Conservation (phyloP, 2,888 invertebrate genomes). For the Homarus gammarus region DNA sequence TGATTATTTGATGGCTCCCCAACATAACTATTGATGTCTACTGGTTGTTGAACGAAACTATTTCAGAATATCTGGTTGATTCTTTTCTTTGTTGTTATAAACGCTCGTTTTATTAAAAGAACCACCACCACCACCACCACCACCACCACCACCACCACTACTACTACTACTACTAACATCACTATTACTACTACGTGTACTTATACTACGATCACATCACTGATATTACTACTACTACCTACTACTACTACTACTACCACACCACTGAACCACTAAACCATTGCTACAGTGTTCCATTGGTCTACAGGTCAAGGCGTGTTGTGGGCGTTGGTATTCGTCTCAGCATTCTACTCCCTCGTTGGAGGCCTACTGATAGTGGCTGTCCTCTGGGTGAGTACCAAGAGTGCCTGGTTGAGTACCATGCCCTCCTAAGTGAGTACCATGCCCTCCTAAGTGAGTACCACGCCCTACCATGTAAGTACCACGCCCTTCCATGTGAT, state of each 20-base stretch:
- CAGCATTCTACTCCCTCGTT: constrained; percentile 64
- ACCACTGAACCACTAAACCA: neutral
- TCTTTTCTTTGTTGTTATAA: too few relatives aligned
- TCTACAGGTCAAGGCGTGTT: constrained; percentile 72
- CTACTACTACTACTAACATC: neutral
- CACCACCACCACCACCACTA: neutral
- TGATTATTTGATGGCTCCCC: too few relatives aligned
- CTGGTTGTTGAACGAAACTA: too few relatives aligned
- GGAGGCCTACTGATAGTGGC: constrained; percentile 69
- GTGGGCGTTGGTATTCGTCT: constrained; percentile 68
- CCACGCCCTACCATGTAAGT: too few relatives aligned
- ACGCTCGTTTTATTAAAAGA: too few relatives aligned
- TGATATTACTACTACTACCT: neutral
- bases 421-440: too few relatives aligned
- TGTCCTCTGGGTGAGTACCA: constrained; percentile 55
- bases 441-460: too few relatives aligned
- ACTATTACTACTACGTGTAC: neutral
- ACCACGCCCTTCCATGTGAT: too few relatives aligned
- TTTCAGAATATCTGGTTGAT: too few relatives aligned
- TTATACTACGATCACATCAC: neutral
- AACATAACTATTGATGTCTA: too few relatives aligned
- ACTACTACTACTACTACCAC: neutral
- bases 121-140: neutral
- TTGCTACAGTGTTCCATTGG: neutral
- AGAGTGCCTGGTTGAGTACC: too few relatives aligned